Evolutionary conservation across 2,797 vertebrate species (phyloP).

Genomic region (Esox masquinongy): DNA sequence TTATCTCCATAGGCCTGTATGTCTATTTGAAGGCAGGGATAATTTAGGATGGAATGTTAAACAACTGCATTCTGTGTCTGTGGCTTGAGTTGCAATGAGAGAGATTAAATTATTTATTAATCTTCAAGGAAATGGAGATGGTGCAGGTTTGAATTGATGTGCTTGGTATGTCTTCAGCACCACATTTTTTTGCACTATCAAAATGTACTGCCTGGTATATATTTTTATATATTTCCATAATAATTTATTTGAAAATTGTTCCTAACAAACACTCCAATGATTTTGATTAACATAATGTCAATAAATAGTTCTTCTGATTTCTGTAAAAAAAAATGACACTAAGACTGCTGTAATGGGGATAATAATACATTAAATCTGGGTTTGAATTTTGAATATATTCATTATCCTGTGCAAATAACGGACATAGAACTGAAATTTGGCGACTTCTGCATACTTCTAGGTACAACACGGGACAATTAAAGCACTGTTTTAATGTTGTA

Average conservation of each 20-base stretch:
- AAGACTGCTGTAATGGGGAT: conserved; percentile 4
- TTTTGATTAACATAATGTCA: conserved; percentile 8
- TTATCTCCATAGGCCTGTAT: background rate
- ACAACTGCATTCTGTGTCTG: background rate
- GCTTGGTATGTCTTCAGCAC: background rate
- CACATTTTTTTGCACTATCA: background rate
- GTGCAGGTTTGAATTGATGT: background rate
- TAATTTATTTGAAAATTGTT: background rate
- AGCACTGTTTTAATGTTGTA: conserved; percentile 18
- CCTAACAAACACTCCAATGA: background rate
- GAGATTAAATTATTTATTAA: background rate
- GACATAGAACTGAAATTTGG: conserved; percentile 16
- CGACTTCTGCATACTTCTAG: conserved; percentile 35
- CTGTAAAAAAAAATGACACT: background rate
- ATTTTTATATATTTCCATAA: conserved; percentile 4
- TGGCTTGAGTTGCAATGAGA: background rate
- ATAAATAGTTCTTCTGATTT: background rate
- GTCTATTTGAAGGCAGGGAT: background rate
- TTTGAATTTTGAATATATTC: conserved; percentile 2
- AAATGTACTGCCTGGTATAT: background rate
- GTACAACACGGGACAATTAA: background rate
- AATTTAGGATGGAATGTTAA: background rate
- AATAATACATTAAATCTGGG: conserved; percentile 13
- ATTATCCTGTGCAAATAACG: background rate
- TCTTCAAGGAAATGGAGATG: background rate